Evolutionary conservation across 2,888 invertebrate genomes (phyloP).

Genomic region (Pseudolycoriella hygida): DNA sequence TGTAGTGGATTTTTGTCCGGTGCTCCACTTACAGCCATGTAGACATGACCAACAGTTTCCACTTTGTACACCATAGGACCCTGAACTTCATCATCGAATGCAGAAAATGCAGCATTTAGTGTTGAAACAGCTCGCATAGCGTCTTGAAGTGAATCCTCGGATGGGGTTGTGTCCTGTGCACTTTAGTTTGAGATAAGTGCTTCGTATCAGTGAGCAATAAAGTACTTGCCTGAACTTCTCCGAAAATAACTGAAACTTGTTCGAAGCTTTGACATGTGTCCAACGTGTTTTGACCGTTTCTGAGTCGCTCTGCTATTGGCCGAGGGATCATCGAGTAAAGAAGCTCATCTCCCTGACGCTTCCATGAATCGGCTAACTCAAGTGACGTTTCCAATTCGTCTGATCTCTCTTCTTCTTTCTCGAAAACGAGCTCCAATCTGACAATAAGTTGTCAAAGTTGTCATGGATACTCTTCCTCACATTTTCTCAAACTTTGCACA

Average conservation of each 20-base stretch:
- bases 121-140: slow-evolving; percentile 69
- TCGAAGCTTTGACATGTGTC: slow-evolving; percentile 57
- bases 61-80: slow-evolving; percentile 81
- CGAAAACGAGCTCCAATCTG: slow-evolving; percentile 61
- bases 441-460: no score
- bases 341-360: slow-evolving; percentile 66
- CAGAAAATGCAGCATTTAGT: slow-evolving; percentile 72
- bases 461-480: no score
- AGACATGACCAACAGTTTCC: slow-evolving; percentile 82
- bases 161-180: slow-evolving; percentile 9
- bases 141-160: slow-evolving; percentile 21
- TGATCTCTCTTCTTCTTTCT: slow-evolving; percentile 63
- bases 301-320: slow-evolving; percentile 62
- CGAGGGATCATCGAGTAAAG: slow-evolving; percentile 86
- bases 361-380: slow-evolving; percentile 65
- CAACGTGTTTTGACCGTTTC: slow-evolving; percentile 55
- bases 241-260: slow-evolving; percentile 28
- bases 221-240: slow-evolving; percentile 19
- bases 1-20: slow-evolving; percentile 60
- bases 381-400: slow-evolving; percentile 62
- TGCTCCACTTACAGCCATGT: slow-evolving; percentile 83
- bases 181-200: neutral
- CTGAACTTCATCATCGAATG: slow-evolving; percentile 69
- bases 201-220: no score
- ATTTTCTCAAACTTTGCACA: no score